Evolutionary conservation across 1,140 invertebrate species (phyloP).

Genomic region (Heliconius hermathena): DNA sequence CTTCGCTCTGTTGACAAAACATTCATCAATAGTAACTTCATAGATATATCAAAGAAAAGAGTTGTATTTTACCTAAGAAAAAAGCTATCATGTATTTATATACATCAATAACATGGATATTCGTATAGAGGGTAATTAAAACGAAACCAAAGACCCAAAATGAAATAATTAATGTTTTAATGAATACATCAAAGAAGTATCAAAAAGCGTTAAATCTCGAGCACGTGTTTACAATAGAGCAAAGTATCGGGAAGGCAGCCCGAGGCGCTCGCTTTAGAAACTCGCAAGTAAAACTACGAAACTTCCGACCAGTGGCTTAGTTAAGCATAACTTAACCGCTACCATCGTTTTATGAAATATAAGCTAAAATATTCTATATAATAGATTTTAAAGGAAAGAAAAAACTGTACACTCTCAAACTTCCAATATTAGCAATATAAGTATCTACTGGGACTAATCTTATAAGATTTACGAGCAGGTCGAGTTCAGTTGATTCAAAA

Average conservation of each 20-base stretch:
- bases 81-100: too few relatives aligned
- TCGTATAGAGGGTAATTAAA: not conserved
- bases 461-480: slow-evolving; percentile 15
- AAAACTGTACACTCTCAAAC: slow-evolving; percentile 7
- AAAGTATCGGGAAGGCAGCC: slow-evolving; percentile 27
- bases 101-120: not conserved
- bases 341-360: slow-evolving; percentile 32
- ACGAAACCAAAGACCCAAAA: not conserved
- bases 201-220: slow-evolving; percentile 24
- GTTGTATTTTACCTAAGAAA: not conserved
- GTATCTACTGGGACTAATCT: not conserved
- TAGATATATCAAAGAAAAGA: too few relatives aligned
- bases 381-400: slow-evolving; percentile 2
- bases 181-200: slow-evolving; percentile 26
- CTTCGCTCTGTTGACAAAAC: slow-evolving; percentile 62
- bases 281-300: slow-evolving; percentile 28
- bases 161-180: slow-evolving; percentile 14
- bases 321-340: slow-evolving; percentile 35
- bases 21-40: not conserved
- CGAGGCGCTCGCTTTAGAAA: slow-evolving; percentile 26
- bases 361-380: slow-evolving; percentile 18
- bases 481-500: slow-evolving; percentile 22
- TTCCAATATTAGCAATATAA: slow-evolving; percentile 14
- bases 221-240: slow-evolving; percentile 33
- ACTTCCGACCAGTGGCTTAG: slow-evolving; percentile 26